A percentile compares a stretch with the other conserved stretches of the same genome.
Evolutionary conservation across 2,113 vertebrate genomes (phyloP).

Genomic region (human): DNA sequence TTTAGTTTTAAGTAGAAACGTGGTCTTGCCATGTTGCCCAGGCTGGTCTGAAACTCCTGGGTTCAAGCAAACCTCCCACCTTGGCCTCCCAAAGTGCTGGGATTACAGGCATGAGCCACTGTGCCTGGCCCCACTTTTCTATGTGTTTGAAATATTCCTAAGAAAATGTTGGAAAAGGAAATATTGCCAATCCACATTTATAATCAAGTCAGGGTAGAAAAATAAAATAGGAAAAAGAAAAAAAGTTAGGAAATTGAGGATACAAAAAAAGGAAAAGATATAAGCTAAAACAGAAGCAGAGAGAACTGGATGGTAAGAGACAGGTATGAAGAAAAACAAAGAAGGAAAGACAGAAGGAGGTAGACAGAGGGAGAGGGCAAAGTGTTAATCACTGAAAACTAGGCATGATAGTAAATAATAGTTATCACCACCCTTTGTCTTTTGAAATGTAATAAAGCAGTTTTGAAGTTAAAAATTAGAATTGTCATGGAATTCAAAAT

Average conservation of each 20-base stretch:
- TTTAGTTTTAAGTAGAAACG: too few relatives aligned
- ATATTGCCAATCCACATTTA: background rate
- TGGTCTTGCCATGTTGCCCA: too few relatives aligned
- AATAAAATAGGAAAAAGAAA: background rate
- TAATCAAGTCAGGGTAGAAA: background rate
- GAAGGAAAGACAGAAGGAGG: background rate
- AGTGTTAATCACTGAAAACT: background rate
- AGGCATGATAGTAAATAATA: background rate
- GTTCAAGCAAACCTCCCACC: too few relatives aligned
- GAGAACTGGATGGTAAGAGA: background rate
- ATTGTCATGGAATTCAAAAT: constrained; percentile 24
- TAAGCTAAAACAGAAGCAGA: background rate
- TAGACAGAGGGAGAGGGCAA: background rate
- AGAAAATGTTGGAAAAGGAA: background rate
- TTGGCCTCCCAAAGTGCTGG: too few relatives aligned
- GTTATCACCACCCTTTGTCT: background rate
- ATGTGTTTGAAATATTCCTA: background rate
- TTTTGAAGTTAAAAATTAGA: constrained; percentile 37
- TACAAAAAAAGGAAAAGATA: background rate
- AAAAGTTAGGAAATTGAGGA: background rate
- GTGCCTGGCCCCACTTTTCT: background rate
- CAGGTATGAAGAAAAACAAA: background rate
- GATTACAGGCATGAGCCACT: too few relatives aligned
- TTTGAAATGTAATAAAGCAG: constrained; percentile 6
- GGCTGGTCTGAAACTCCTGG: too few relatives aligned